Evolutionary conservation across 2,888 invertebrate genomes (phyloP), one percentile per base, ranked within the genome.

Genomic region (Tetragnatha montana): DNA sequence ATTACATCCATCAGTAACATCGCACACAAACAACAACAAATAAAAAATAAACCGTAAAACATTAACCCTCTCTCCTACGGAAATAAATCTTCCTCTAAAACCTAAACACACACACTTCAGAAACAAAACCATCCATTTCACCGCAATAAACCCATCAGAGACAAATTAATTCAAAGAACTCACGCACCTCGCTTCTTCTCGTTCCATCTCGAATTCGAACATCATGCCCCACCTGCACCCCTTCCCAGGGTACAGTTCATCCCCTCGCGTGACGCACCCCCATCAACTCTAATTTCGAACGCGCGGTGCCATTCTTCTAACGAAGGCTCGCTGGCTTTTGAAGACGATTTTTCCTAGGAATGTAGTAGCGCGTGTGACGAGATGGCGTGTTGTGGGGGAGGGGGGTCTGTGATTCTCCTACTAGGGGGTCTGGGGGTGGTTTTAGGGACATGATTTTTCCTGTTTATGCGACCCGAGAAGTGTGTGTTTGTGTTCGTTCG

Each of bases 281-380:
- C 35, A 82, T 82, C 82, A 82, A 82, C 82, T 82, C 82, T 82
- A 82, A 82, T 82, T 82, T 74, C 82, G 51, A 81, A 60, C 19
- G 1, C 35, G 35, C 22, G 74, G 21, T 22, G 60, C 73, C 60
- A 82, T 82, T 74, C 74, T 82, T 82, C 82, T 74, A 75, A 73
- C 17, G 17, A 60, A 60, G 12, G 60, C 60, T 10, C 60, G 21
- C 21, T 73, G 73, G 73, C 73, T 73, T 73, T 73, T 73, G 14
- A 10, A 73, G 73, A 73, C 22, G 35, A 73, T 21, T 73, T 73
- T 73, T 21, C 73, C 21, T 69, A 7, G 19, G 17, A 69, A n/a
- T 69, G 69, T 35, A 35, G 69, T 35, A 35, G 35, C 17, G 60
- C 60, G 17, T 17, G 14, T 17, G 10, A 10, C 14, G 60, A 60